Base-by-base conservation (phyloP, 2,113 vertebrate species). In the Amphiprion percula region DNA sequence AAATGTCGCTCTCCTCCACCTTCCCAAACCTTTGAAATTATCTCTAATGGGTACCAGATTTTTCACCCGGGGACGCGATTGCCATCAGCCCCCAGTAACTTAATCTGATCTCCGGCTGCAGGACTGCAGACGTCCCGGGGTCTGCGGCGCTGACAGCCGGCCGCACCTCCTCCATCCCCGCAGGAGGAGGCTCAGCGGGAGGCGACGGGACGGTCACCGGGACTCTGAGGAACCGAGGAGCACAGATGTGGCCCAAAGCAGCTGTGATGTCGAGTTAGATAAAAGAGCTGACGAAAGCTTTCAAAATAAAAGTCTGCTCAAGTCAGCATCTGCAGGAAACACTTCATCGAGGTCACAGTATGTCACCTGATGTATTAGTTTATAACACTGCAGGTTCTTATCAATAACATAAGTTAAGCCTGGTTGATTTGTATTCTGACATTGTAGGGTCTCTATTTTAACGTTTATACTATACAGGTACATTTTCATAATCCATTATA, bases 41-140 rank as follows among this genome's bases (percentile, higher is more conserved):
- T 83, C 76, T 66, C 17, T 93, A 93, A 95, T 94, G 86, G 77
- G 80, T 67, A 82, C 84, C 93, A 95, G 89, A 87, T 90, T 94
- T 92, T 92, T 84, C 69, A 87, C 86, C 88, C 73, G 54, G 75
- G 86, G 86, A 88, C 83, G 58, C 33, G 79, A 75, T 86, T 62
- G 76, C 85, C 87, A 90, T 84, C 87, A 86, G 59, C 68, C 79
- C 84, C 80, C 62, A 55, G 87, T 89, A 90, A 92, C 89, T 79
- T 85, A 89, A 91, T 91, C 91, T 91, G 72, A 87, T 89, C 88
- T 90, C 88, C 88, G 78, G 87, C 65, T 74, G 84, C 79, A 84
- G 88, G 67, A 73, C 64, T 66, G 74, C 80, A 68, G 76, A 88
- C 67, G 77, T 87, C 85, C 83, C 70, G 46, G 56, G 55, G 66